Percentiles rank a stretch among this genome's conserved stretches.
Conservation (phyloP, 2,797 vertebrate species). For the Oreonectes daqikongensis region DNA sequence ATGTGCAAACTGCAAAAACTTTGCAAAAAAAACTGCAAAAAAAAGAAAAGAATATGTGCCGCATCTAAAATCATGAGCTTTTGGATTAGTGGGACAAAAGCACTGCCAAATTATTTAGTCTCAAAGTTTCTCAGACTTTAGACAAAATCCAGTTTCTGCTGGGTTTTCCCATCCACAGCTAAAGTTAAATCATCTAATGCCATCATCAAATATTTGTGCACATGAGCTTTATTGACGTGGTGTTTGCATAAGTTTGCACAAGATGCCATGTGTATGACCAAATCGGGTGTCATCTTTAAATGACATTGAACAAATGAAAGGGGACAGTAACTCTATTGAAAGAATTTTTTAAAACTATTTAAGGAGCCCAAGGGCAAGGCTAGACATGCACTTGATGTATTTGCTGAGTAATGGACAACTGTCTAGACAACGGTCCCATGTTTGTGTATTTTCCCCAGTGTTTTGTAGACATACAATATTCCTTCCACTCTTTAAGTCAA, state of each 20-base stretch:
- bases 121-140: constrained; percentile 1
- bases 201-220: background rate
- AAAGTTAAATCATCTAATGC: no score
- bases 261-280: background rate
- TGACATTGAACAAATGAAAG: background rate
- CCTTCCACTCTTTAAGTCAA: no score
- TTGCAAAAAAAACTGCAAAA: constrained; percentile 6
- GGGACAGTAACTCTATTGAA: background rate
- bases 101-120: constrained; percentile 5
- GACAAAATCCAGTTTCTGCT: constrained; percentile 10
- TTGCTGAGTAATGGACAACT: no score
- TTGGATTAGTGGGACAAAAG: constrained; percentile 1
- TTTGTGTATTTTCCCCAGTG: background rate
- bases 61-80: constrained; percentile 15
- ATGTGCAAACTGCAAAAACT: constrained; percentile 9
- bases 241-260: constrained; percentile 4
- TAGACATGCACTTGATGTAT: constrained; percentile 24
- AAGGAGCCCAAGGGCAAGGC: no score
- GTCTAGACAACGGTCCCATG: no score
- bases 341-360: no score
- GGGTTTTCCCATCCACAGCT: background rate
- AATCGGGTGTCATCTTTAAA: constrained; percentile 10
- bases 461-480: no score
- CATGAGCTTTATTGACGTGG: constrained; percentile 10
- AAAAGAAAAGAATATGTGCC: background rate